Evolutionary conservation across 2,797 vertebrate species (phyloP).

Genomic region (Malurus leucopterus): DNA sequence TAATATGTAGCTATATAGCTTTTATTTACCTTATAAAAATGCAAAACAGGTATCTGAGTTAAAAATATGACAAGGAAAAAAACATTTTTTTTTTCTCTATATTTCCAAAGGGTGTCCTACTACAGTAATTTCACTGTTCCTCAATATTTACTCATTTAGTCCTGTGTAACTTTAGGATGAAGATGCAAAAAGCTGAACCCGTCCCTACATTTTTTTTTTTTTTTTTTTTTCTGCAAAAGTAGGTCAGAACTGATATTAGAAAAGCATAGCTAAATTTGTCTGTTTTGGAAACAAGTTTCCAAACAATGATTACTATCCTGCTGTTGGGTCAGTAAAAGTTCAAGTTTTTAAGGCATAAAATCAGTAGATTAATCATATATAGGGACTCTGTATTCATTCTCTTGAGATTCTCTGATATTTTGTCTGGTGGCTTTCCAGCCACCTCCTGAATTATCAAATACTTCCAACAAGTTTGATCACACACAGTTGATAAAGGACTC

Average conservation of each 20-base stretch:
- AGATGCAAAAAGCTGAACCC: not conserved
- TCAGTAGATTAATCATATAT: not conserved
- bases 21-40: not conserved
- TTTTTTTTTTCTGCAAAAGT: not conserved
- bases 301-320: not conserved
- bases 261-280: not conserved
- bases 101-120: not conserved
- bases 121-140: not conserved
- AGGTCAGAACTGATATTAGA: fast-evolving
- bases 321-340: not conserved
- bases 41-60: fast-evolving
- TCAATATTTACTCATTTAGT: not conserved
- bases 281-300: not conserved
- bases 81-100: not conserved
- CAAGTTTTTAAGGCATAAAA: not conserved
- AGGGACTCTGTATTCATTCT: not conserved
- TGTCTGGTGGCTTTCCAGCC: not conserved
- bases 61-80: not conserved
- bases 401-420: not conserved
- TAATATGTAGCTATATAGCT: not conserved
- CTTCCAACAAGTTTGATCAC: not conserved
- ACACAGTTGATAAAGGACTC: not conserved
- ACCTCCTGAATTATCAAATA: not conserved
- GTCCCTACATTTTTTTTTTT: not conserved
- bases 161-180: not conserved